Evolutionary conservation across 2,888 invertebrate species (phyloP).

Genomic region (Diadegma fenestrale): DNA sequence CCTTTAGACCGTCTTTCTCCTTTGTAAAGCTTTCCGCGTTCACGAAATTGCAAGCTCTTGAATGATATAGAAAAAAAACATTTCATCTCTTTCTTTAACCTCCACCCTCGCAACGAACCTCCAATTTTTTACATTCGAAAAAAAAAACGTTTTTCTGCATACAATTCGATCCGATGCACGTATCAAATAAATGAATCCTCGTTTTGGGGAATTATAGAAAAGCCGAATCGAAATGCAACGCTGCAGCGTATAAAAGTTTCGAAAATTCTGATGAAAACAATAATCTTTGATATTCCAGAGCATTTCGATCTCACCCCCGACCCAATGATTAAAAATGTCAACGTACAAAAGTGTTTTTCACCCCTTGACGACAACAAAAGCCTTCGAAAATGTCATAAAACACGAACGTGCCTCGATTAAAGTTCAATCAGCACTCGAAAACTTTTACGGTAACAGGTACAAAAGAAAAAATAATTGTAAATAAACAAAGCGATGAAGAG

Average conservation of each 20-base stretch:
- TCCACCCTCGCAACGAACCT: background rate
- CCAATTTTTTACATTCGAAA: background rate
- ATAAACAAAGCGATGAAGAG: background rate
- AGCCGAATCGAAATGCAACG: background rate
- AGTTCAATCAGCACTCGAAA: slow-evolving; percentile 28
- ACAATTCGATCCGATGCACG: background rate
- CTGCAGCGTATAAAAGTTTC: background rate
- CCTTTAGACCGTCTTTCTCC: slow-evolving; percentile 10
- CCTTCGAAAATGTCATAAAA: background rate
- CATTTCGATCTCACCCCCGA: background rate
- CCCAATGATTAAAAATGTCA: background rate
- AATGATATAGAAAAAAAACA: background rate
- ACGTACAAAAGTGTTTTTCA: background rate
- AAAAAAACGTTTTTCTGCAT: background rate
- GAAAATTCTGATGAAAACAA: background rate
- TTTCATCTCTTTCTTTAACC: background rate
- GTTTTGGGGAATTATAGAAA: background rate
- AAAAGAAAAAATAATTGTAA: background rate
- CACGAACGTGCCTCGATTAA: background rate
- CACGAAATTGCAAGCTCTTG: background rate
- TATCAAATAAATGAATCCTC: background rate
- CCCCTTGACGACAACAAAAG: background rate
- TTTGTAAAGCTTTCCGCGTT: background rate
- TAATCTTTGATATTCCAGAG: background rate
- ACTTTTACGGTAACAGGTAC: background rate